These are phyloP conservation scores for Petrocephalus schoutedeni DNA, from an alignment of 2,797 vertebrate species.

Conservation along the genomic window DNA sequence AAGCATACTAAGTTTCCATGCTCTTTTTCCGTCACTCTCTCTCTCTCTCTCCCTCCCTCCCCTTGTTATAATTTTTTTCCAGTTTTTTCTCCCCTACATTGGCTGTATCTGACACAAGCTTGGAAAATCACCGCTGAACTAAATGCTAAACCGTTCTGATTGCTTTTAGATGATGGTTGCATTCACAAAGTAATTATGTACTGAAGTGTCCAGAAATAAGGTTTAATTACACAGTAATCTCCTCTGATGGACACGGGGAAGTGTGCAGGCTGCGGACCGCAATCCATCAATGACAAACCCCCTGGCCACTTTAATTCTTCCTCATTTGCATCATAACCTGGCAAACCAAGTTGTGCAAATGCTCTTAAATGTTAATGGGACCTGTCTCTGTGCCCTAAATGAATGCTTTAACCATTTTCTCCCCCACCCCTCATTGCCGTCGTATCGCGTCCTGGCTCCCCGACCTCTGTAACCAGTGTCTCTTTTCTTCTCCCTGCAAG, in stretches of 20 bases:
- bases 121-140: conserved; percentile 88
- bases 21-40: conserved; percentile 55
- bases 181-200: conserved; percentile 99
- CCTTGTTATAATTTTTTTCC: conserved; percentile 99
- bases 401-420: conserved; percentile 98
- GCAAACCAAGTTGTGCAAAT: conserved; percentile 98
- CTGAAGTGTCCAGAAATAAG: conserved; percentile 99
- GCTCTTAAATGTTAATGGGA: conserved; percentile 99
- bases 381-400: conserved; percentile 99
- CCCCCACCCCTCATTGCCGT: conserved; percentile 53
- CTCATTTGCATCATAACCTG: conserved; percentile 99
- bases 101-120: conserved; percentile 99
- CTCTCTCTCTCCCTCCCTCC: background rate
- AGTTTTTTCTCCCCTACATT: conserved; percentile 73
- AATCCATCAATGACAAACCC: conserved; percentile 99
- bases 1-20: conserved; percentile 95
- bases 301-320: conserved; percentile 99
- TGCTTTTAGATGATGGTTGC: conserved; percentile 99
- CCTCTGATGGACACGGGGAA: conserved; percentile 99
- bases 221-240: conserved; percentile 99
- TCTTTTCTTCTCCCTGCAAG: conserved; percentile 75
- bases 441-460: conserved; percentile 23
- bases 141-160: conserved; percentile 96
- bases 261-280: conserved; percentile 98
- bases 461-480: conserved; percentile 84